phyloP scores from a whole-genome alignment of 2,888 invertebrate genomes.

The Steromphala cineraria region DNA sequence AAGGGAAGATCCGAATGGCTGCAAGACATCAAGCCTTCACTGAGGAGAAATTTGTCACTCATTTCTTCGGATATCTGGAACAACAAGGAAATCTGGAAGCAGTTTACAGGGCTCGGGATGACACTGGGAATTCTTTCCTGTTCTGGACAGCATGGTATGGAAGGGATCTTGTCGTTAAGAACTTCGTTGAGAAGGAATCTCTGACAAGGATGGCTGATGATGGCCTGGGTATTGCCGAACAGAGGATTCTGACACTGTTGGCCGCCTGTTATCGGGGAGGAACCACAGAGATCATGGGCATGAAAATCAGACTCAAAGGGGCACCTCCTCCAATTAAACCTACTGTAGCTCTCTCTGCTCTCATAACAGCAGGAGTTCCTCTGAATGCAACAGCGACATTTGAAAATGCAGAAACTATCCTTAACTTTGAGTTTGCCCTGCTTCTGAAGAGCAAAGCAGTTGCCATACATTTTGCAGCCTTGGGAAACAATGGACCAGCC shows the following conservation, averaged over 20 bases:
- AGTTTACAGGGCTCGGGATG: conserved; percentile 30
- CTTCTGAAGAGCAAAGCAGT: conserved; percentile 38
- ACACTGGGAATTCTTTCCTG: conserved; percentile 31
- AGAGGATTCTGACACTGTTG: neutral
- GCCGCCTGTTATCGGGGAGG: conserved; percentile 30
- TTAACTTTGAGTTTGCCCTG: neutral
- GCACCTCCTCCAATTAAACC: neutral
- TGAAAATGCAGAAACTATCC: neutral
- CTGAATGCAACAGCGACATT: neutral
- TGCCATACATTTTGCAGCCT: conserved; percentile 41
- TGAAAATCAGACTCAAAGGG: neutral
- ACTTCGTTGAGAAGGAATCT: conserved; percentile 7
- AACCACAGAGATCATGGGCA: conserved; percentile 22
- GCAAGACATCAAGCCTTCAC: conserved; percentile 35
- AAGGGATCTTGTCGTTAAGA: conserved; percentile 11
- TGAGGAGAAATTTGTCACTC: conserved; percentile 34
- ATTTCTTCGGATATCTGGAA: conserved; percentile 37
- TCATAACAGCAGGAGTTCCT: neutral
- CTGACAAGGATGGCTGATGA: conserved; percentile 8
- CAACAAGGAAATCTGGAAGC: conserved; percentile 38
- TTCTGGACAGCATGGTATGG: conserved; percentile 32
- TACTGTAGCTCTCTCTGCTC: neutral
- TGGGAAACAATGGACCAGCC: conserved; percentile 30
- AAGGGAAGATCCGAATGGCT: conserved; percentile 34
- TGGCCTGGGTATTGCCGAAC: conserved; percentile 7